These are phyloP conservation scores for Sebastes hubbsi DNA, from an alignment of 2,797 vertebrate species.

Conservation along the genomic window DNA sequence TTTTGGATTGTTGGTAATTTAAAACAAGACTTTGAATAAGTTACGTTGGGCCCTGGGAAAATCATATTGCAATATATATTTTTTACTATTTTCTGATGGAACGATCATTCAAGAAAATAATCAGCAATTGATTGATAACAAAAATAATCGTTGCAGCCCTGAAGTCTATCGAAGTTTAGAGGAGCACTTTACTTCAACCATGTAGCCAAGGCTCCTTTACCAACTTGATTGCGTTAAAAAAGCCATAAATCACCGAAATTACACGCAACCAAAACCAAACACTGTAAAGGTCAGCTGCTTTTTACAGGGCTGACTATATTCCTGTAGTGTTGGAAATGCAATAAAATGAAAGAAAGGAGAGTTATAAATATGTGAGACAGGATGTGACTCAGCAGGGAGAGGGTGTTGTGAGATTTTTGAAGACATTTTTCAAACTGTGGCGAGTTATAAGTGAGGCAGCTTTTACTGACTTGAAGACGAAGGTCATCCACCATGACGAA, in stretches of 20 bases:
- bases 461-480: background rate
- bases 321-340: background rate
- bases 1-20: background rate
- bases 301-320: background rate
- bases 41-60: background rate
- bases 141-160: background rate
- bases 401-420: background rate
- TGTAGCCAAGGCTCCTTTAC: background rate
- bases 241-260: background rate
- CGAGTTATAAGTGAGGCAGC: background rate
- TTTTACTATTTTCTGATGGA: background rate
- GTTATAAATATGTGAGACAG: slow-evolving; percentile 8
- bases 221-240: background rate
- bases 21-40: background rate
- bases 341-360: slow-evolving; percentile 16
- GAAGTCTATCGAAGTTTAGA: background rate
- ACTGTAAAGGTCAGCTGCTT: background rate
- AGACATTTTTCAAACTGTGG: background rate
- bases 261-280: background rate
- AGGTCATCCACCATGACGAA: background rate
- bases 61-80: background rate
- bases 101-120: background rate
- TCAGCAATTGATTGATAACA: background rate
- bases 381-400: slow-evolving; percentile 9
- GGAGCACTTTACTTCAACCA: background rate